A percentile compares a stretch with the other conserved stretches of the same genome.
Evolutionary conservation across 2,888 invertebrate species (phyloP).

Genomic region (Mesopsocus fuscifrons): DNA sequence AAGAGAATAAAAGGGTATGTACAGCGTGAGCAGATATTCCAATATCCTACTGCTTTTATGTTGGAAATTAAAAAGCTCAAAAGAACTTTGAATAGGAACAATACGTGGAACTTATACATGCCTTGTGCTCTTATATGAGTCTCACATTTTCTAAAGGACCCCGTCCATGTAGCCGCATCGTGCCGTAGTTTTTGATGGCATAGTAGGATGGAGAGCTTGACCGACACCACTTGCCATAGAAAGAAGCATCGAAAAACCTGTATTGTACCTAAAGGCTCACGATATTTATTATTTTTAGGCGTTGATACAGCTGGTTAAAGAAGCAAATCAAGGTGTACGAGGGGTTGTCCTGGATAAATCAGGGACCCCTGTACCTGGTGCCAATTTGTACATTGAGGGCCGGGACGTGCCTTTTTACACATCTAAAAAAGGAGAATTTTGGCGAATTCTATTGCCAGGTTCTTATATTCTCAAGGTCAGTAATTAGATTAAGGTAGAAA

Average conservation of each 20-base stretch:
- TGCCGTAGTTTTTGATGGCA: no score
- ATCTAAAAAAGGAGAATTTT: conserved; percentile 85
- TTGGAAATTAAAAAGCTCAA: not conserved
- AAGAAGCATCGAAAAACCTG: no score
- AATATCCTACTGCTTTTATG: no score
- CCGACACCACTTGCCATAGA: no score
- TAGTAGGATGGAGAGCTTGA: no score
- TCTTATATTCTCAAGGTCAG: conserved; percentile 63
- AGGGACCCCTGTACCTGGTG: not conserved
- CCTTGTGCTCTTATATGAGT: no score
- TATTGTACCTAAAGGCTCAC: no score
- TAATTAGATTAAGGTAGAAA: not conserved
- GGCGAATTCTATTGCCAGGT: conserved; percentile 79
- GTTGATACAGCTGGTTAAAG: not conserved
- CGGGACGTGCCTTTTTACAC: conserved; percentile 72
- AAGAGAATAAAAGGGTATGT: conserved; percentile 63
- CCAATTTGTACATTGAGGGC: conserved; percentile 40
- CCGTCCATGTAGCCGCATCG: no score
- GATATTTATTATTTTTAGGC: no score
- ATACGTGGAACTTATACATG: no score
- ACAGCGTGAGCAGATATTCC: no score
- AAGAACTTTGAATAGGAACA: not conserved
- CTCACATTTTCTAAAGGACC: no score
- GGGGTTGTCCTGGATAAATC: not conserved
- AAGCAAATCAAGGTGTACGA: not conserved